A percentile compares a stretch with the other conserved stretches of the same genome.
phyloP scores from a whole-genome alignment of 2,888 invertebrate species.

The Idaea biselata region DNA sequence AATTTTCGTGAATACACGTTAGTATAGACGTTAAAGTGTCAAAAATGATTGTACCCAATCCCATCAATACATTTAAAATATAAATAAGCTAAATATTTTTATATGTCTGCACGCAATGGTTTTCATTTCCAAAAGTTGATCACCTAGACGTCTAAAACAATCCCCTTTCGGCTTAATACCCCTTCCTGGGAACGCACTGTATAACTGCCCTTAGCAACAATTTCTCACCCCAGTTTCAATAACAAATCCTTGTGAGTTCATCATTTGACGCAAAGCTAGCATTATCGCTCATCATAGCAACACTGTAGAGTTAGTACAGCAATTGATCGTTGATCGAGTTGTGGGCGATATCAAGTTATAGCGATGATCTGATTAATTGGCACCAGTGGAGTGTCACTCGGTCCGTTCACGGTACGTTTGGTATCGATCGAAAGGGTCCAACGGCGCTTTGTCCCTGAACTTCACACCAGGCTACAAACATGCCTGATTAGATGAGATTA shows the following conservation, averaged over 20 bases:
- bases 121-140: too few species aligned
- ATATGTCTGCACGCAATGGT: too few species aligned
- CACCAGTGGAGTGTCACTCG: constrained; percentile 46
- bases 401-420: constrained; percentile 37
- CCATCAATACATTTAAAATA: too few species aligned
- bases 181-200: too few species aligned
- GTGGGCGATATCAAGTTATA: constrained; percentile 58
- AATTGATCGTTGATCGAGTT: constrained; percentile 41
- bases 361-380: constrained; percentile 68
- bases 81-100: too few species aligned
- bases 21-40: too few species aligned
- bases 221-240: not conserved
- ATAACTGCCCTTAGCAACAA: not conserved
- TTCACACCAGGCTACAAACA: constrained; percentile 34
- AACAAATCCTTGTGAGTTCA: not conserved
- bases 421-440: constrained; percentile 35
- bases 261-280: not conserved
- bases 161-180: too few species aligned
- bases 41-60: too few species aligned
- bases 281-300: not conserved
- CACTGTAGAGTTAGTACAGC: constrained; percentile 14
- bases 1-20: not conserved
- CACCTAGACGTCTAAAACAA: too few species aligned
- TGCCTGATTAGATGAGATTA: constrained; percentile 14
- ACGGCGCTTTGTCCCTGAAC: constrained; percentile 43